Evolutionary conservation across 2,888 invertebrate genomes (phyloP), one percentile per base, ranked within the genome.

Genomic region (Imbricaverruca yamaguchii): DNA sequence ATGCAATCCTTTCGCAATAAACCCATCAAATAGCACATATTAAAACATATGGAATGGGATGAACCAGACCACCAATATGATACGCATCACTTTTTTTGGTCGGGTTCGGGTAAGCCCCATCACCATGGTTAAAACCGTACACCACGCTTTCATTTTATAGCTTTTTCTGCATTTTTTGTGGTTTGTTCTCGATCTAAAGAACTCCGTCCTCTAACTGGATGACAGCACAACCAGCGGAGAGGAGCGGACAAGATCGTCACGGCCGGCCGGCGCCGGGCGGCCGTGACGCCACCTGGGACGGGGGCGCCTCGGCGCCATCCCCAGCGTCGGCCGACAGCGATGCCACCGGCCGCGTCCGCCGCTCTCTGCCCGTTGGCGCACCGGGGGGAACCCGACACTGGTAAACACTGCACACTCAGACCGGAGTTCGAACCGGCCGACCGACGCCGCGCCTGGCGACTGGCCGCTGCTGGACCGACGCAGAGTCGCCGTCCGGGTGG

Each of bases 361-460:
- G 13, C 74, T 2, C 53, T 74, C 74, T 53, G 53, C 53, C 74
- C 53, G 74, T 39, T 74, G 74, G 74, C 74, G 53, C 74, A 74
- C 74, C 74, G 74, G 53, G 74, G 74, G 74, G 74, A 53, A 74
- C 39, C 74, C 74, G 2, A 74, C 74, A 53, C 74, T 74, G 69
- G 74, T 74, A 74, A 59, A 59, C 74, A 53, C 53, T 18, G 74
- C 67, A 67, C 67, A 8, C 11, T 74, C 74, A 59, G 15, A 39
- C 74, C 74, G 23, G 74, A 53, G 74, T 6, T 0, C 74, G 53
- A 39, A 53, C 13, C 53, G 74, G 12, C 74, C 12, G 10, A 18
- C 18, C 53, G 74, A 18, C 18, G 53, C 11, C 53, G 39, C 9
- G 18, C 18, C 53, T 18, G 53, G 21, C 53, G 18, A 6, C 74